A percentile compares a stretch with the other conserved stretches of the same genome.
Conservation (phyloP, 1,140 invertebrate genomes). For the Mylabris phalerata region DNA sequence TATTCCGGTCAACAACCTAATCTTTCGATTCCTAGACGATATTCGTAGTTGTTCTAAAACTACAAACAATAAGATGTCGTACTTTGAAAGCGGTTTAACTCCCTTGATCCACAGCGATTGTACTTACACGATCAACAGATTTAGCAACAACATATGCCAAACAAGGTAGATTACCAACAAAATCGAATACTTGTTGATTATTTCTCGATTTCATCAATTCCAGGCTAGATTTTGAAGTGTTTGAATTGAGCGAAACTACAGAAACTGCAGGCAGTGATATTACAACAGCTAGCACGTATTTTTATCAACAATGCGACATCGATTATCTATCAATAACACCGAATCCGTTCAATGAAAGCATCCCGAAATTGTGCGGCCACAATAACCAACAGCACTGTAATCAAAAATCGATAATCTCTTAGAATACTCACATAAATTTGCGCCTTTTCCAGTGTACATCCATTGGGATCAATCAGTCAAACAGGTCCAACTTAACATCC, state of each 20-base stretch:
- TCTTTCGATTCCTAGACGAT: constrained; percentile 12
- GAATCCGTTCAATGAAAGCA: constrained; percentile 15
- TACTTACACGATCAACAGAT: too few species aligned
- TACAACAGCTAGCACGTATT: not conserved
- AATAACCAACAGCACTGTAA: constrained; percentile 34
- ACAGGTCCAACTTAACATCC: constrained; percentile 25
- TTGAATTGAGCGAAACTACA: not conserved
- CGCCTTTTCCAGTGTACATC: constrained; percentile 29
- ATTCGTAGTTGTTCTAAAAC: constrained; percentile 23
- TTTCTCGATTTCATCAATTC: not conserved
- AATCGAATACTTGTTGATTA: not conserved
- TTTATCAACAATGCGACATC: constrained; percentile 13
- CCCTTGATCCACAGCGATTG: too few species aligned
- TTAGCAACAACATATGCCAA: constrained; percentile 31
- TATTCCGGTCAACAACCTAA: not conserved
- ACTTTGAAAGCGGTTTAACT: constrained; percentile 23
- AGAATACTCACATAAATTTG: not conserved
- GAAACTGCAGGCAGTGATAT: not conserved
- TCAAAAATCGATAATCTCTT: not conserved
- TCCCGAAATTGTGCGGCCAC: constrained; percentile 30
- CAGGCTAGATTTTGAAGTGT: constrained; percentile 30
- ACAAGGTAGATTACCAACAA: constrained; percentile 22
- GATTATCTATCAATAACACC: constrained; percentile 21
- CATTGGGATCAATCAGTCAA: constrained; percentile 22
- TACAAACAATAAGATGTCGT: constrained; percentile 23